A percentile compares a stretch with the other conserved stretches of the same genome.
phyloP scores from a whole-genome alignment of 2,113 vertebrate genomes.

The Lepisosteus osseus region DNA sequence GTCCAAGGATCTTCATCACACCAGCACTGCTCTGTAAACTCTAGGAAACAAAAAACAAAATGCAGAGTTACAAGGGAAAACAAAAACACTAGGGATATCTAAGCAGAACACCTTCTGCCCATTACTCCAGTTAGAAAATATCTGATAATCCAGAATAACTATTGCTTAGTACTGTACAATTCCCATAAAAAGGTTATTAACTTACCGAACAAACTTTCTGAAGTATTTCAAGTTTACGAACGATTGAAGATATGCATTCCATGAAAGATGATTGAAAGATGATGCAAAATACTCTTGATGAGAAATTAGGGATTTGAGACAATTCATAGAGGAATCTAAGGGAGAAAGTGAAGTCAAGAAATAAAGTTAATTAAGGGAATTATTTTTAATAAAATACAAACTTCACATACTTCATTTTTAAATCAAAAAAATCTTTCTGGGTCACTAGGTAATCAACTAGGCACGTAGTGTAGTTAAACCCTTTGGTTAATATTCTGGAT shows the following conservation, averaged over 20 bases:
- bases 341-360: not conserved
- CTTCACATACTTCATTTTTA: no score
- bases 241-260: constrained; percentile 82
- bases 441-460: no score
- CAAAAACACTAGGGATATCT: constrained; percentile 23
- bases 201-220: constrained; percentile 86
- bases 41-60: constrained; percentile 51
- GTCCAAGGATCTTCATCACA: constrained; percentile 80
- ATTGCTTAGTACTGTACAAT: not conserved
- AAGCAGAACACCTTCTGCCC: not conserved
- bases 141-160: not conserved
- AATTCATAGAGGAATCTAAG: constrained; percentile 89
- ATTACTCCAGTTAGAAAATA: not conserved
- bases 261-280: constrained; percentile 90
- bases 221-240: constrained; percentile 83
- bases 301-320: constrained; percentile 91
- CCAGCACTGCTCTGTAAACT: constrained; percentile 72
- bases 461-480: no score
- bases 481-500: no score
- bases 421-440: no score
- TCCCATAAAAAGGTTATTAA: constrained; percentile 14
- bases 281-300: constrained; percentile 91
- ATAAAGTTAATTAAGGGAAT: no score
- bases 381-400: no score
- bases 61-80: constrained; percentile 5